Conservation (phyloP, 2,797 vertebrate species). For the Diceros bicornis region DNA sequence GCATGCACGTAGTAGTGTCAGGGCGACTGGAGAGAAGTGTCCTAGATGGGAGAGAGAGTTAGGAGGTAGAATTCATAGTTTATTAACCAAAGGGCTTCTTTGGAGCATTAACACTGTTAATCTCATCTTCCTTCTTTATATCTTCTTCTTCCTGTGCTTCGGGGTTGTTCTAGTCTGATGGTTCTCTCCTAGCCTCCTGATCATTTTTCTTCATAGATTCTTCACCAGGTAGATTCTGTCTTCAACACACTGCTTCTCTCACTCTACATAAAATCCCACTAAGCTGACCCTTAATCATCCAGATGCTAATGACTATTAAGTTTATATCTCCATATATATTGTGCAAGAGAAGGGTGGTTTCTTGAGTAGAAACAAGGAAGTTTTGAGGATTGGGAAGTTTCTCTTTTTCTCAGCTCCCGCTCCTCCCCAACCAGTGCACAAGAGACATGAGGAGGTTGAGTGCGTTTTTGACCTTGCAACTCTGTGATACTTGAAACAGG, state of each 20-base stretch:
- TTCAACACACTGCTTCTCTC: background rate
- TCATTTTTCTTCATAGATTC: background rate
- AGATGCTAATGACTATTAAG: background rate
- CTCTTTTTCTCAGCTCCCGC: background rate
- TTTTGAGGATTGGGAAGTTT: background rate
- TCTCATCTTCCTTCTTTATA: background rate
- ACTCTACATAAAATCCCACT: background rate
- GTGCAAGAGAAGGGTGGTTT: background rate
- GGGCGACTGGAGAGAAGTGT: background rate
- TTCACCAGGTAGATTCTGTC: background rate
- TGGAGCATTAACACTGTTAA: background rate
- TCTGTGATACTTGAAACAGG: background rate
- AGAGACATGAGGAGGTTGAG: accelerated
- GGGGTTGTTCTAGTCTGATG: too few species aligned
- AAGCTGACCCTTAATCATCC: too few species aligned
- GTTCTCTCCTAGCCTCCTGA: background rate
- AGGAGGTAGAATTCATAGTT: background rate
- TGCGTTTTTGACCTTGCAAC: background rate
- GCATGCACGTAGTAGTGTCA: accelerated
- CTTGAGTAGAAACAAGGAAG: background rate
- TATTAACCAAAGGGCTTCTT: background rate
- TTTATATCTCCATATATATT: background rate
- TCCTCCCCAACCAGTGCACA: background rate
- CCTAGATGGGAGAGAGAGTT: background rate
- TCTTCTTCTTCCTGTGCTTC: background rate